These are phyloP conservation scores for Girardinichthys multiradiatus DNA, from an alignment of 2,113 vertebrate species.

Conservation along the genomic window DNA sequence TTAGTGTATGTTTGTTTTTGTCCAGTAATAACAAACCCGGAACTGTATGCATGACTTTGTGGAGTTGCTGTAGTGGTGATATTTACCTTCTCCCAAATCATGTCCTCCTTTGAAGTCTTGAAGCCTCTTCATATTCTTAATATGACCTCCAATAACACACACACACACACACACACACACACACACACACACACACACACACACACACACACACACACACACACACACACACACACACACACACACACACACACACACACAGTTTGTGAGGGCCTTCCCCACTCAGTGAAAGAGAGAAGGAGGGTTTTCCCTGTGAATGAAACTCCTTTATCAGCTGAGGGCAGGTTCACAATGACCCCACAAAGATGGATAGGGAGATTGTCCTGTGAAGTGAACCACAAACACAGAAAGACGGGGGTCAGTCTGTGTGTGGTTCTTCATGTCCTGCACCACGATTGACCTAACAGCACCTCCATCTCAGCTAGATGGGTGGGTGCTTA, in stretches of 20 bases:
- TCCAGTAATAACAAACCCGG: too few species aligned
- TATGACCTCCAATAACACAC: slow-evolving; percentile 79
- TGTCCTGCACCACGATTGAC: slow-evolving; percentile 57
- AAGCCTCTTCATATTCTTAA: slow-evolving; percentile 83
- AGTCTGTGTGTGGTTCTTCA: slow-evolving; percentile 46
- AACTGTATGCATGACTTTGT: slow-evolving; percentile 3
- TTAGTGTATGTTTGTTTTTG: too few species aligned
- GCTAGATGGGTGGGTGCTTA: slow-evolving; percentile 51
- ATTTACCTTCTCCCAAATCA: slow-evolving; percentile 52
- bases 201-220: slow-evolving; percentile 73
- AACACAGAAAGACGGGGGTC: slow-evolving; percentile 84
- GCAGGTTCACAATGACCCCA: slow-evolving; percentile 84
- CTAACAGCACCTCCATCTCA: slow-evolving; percentile 55
- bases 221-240: too few species aligned
- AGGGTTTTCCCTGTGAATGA: slow-evolving; percentile 83
- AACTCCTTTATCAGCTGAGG: slow-evolving; percentile 82
- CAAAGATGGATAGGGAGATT: slow-evolving; percentile 91
- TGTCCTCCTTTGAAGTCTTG: slow-evolving; percentile 81
- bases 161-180: too few species aligned
- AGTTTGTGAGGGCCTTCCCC: slow-evolving; percentile 75
- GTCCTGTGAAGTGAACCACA: slow-evolving; percentile 91
- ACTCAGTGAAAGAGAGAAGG: slow-evolving; percentile 59
- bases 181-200: slow-evolving; percentile 7
- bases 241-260: slow-evolving; percentile 65
- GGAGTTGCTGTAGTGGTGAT: slow-evolving; percentile 29